Evolutionary conservation across 1,140 invertebrate species (phyloP).

Genomic region (Oreohelix idahoensis): DNA sequence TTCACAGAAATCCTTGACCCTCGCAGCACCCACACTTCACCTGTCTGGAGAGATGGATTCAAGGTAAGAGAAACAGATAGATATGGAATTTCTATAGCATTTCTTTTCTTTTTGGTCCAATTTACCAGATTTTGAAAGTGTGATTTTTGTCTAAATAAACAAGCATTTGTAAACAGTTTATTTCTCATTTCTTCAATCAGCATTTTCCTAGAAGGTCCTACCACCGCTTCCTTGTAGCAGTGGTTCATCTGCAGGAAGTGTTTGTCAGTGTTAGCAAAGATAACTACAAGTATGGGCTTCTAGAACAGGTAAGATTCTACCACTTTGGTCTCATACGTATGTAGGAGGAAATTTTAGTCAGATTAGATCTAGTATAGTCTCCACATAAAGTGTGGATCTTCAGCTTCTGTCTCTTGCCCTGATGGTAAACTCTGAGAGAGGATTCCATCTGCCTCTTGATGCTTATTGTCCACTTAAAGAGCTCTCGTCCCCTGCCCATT

Average conservation of each 20-base stretch:
- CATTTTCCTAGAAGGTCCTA: constrained; percentile 65
- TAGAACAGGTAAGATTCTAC: constrained; percentile 62
- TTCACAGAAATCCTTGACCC: constrained; percentile 66
- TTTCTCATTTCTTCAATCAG: constrained; percentile 50
- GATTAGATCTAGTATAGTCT: no score
- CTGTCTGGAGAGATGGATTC: constrained; percentile 69
- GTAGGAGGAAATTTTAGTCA: no score
- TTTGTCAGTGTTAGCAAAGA: constrained; percentile 63
- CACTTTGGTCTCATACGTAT: no score
- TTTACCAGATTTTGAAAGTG: no score
- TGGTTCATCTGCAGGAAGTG: constrained; percentile 70
- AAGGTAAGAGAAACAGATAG: constrained; percentile 51
- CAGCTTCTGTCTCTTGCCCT: no score
- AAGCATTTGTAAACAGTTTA: not conserved
- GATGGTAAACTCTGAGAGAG: no score
- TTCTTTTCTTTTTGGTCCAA: no score
- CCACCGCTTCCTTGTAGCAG: constrained; percentile 63
- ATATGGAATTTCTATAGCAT: not conserved
- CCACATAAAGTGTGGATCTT: no score
- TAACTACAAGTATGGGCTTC: constrained; percentile 69
- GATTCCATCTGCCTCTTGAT: no score
- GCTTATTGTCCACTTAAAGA: no score
- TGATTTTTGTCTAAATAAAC: no score
- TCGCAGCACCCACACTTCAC: constrained; percentile 65
- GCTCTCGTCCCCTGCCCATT: no score